phyloP scores from a whole-genome alignment of 35 echinoderm and acorn worm genomes.

The Heliocidaris tuberculata region DNA sequence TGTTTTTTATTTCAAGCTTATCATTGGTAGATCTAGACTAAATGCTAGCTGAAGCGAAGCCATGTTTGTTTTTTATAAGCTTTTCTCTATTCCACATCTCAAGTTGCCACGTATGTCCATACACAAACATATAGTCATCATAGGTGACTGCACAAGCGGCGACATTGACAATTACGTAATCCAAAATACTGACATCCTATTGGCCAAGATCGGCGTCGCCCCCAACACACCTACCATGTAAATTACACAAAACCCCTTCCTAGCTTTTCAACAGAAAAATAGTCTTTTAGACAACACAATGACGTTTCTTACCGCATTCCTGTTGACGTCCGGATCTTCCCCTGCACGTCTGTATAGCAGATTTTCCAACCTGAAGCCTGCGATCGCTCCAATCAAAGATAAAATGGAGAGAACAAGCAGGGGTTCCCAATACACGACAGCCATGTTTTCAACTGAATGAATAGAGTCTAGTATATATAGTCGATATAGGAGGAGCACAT shows the following conservation, averaged over 20 bases:
- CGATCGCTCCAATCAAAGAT: background rate
- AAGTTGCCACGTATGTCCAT: no score
- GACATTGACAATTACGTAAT: background rate
- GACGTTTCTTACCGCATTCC: conserved; percentile 50
- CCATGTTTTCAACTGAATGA: background rate
- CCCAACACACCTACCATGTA: background rate
- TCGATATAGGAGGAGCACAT: no score
- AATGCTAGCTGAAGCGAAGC: no score
- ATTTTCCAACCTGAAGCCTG: background rate
- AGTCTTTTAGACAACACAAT: background rate
- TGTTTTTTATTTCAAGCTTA: no score
- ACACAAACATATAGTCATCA: no score
- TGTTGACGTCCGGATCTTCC: conserved; percentile 54
- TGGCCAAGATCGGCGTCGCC: background rate
- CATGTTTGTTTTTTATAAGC: no score
- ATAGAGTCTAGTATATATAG: no score
- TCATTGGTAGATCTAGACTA: no score
- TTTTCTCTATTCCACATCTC: no score
- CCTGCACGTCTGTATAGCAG: background rate
- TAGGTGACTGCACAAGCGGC: no score
- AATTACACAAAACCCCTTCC: background rate
- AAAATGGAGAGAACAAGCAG: background rate
- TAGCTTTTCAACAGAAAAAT: background rate
- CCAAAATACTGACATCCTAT: background rate
- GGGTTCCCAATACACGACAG: background rate